These are phyloP conservation scores for Gnatocerus cornutus DNA, from an alignment of 2,888 invertebrate species.

Conservation along the genomic window DNA sequence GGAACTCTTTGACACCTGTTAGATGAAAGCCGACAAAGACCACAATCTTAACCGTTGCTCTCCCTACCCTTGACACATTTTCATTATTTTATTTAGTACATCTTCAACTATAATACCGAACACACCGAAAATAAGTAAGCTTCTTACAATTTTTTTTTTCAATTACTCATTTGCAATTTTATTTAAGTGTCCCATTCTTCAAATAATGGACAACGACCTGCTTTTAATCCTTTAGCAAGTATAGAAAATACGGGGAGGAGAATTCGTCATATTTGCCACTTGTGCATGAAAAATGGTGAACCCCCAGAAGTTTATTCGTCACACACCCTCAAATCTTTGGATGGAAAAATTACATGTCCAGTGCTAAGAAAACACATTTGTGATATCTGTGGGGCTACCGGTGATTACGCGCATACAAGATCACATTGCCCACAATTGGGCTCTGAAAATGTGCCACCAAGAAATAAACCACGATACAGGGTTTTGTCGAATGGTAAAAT, in stretches of 20 bases:
- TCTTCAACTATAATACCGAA: too few relatives aligned
- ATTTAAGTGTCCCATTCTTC: too few relatives aligned
- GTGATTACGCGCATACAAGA: slow-evolving; percentile 51
- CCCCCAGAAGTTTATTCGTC: slow-evolving; percentile 33
- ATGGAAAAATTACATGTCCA: slow-evolving; percentile 48
- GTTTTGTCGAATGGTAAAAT: slow-evolving; percentile 45
- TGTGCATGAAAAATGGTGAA: slow-evolving; percentile 52
- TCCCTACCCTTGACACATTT: too few relatives aligned
- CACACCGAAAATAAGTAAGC: too few relatives aligned
- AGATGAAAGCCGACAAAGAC: too few relatives aligned
- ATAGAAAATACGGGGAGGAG: neutral
- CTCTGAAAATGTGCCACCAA: slow-evolving; percentile 4
- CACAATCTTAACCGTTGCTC: too few relatives aligned
- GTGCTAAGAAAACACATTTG: slow-evolving; percentile 49
- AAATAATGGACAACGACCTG: neutral
- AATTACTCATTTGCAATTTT: too few relatives aligned
- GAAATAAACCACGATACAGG: slow-evolving; percentile 27
- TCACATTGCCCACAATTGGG: slow-evolving; percentile 48
- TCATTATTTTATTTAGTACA: too few relatives aligned
- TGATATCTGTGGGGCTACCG: slow-evolving; percentile 50
- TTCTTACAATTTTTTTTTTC: too few relatives aligned
- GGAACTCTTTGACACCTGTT: too few relatives aligned
- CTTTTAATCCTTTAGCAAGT: neutral
- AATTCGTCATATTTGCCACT: slow-evolving; percentile 37
- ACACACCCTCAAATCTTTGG: slow-evolving; percentile 44